Base-by-base conservation (phyloP, 2,113 vertebrate species). In the Anseranas semipalmata region DNA sequence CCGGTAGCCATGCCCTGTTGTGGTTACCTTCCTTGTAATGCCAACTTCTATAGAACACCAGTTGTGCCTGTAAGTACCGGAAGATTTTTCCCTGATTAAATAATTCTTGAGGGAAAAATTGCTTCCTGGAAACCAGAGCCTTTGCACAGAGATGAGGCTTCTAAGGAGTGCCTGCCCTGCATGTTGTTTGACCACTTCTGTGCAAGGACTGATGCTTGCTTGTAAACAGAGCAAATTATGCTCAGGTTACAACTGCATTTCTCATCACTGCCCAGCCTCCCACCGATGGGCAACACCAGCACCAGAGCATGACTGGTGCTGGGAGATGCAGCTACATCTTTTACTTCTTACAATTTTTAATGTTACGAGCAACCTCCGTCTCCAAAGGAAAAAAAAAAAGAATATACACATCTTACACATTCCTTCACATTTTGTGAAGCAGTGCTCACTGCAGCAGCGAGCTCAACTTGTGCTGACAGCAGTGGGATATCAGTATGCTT, bases 111-210 rank as follows among this genome's bases (percentile, higher is more conserved):
- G 94, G 94, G 92, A 85, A 89, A 92, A 94, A 93, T 85, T 95
- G 88, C 96, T 97, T 96, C 94, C 92, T 97, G 96, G 95, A 96
- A 96, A 93, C 93, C 96, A 96, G 92, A 96, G 89, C 89, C 87
- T 93, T 72, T 79, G 91, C 74, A 41, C 2, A 58, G 91, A 87
- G 62, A 89, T 79, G 93, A 95, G 84, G 89, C 65, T 95, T 89
- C 80, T 55, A 53, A 94, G 67, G 70, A 89, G 81, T 32, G 77
- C 50, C 87, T 90, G 90, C 92, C 95, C 80, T 89, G 86, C 77
- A 68, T 66, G 65, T 32, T 93, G 77, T 89, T 85, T 76, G 90
- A 79, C 71, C 66, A 30, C 53, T 92, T 89, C 48, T 70, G 62
- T 41, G 60, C 30, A 39, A 95, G 76, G 45, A n/a, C 39, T 46